phyloP scores from a whole-genome alignment of 2,113 vertebrate species.

The Paradisaea rubra region DNA sequence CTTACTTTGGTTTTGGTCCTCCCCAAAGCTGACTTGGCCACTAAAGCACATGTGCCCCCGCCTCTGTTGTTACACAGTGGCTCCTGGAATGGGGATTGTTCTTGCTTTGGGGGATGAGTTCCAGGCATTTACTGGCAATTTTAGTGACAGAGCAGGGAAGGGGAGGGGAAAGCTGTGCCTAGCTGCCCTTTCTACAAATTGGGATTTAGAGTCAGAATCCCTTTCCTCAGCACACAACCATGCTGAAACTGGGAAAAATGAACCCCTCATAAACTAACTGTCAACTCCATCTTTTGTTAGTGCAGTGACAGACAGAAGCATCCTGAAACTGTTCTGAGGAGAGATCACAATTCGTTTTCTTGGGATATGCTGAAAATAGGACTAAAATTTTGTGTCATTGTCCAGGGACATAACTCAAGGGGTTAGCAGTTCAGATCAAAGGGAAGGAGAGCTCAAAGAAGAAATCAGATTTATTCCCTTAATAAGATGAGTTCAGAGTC shows the following conservation, averaged over 20 bases:
- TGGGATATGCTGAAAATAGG: neutral
- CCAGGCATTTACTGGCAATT: neutral
- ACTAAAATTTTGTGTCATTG: neutral
- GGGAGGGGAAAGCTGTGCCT: accelerated
- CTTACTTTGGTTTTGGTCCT: neutral
- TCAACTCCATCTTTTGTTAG: neutral
- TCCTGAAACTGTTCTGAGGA: neutral
- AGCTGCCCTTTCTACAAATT: neutral
- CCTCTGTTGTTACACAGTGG: neutral
- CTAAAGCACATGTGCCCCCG: accelerated
- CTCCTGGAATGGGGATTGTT: accelerated
- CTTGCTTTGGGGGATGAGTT: neutral
- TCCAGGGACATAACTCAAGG: neutral
- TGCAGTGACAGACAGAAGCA: neutral
- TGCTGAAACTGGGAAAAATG: neutral
- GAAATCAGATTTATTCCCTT: conserved; percentile 38
- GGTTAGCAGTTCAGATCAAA: neutral
- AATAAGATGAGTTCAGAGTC: neutral
- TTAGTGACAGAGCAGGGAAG: neutral
- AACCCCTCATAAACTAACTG: neutral
- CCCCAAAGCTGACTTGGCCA: neutral
- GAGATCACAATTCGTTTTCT: neutral
- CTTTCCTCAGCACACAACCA: neutral
- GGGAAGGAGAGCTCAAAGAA: conserved; percentile 4
- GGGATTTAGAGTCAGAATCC: neutral